Evolutionary conservation across 2,797 vertebrate genomes (phyloP), one percentile per base, ranked within the genome.

Genomic region (Betta splendens): DNA sequence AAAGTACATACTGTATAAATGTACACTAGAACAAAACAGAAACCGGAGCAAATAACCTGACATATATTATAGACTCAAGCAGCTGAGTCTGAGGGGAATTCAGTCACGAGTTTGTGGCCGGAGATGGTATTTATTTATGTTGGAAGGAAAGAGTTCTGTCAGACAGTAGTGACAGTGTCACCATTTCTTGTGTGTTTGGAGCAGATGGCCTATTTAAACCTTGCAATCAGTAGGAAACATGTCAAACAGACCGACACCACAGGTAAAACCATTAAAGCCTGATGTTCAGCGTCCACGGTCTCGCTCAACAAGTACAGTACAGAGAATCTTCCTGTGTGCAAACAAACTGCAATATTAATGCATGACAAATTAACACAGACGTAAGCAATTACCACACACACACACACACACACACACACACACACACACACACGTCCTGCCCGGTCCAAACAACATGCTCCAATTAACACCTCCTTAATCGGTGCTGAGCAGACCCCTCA

Each of bases 401-500:
- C 48, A 65, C 71, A 66, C 64, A 71, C 72, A 78, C 70, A 64
- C 52, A 38, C 57, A 69, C 20, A 46, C 66, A 63, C 68, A 65
- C 21, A 61, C 61, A 51, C 47, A 56, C 48, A 44, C 36, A 57
- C 16, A 58, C 60, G 48, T n/a, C 32, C 38, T 64, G 59, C 28
- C 64, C 35, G 32, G 50, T 53, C 68, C 76, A 85, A 83, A 87
- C 85, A 90, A 90, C 89, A 89, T 87, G 88, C 85, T 89, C 86
- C 89, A 92, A 93, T 94, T 92, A 92, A 91, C 89, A 90, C 65
- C 79, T 74, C 87, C 90, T 88, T 92, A 91, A 90, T 89, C 69
- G 22, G 63, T 56, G 44, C 69, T 75, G 64, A 70, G 70, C 66
- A 35, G 72, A 77, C 69, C 78, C 73, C 73, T 26, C 45, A 36